A percentile compares a stretch with the other conserved stretches of the same genome.
Conservation (phyloP, 2,797 vertebrate species). For the Carduelis carduelis region DNA sequence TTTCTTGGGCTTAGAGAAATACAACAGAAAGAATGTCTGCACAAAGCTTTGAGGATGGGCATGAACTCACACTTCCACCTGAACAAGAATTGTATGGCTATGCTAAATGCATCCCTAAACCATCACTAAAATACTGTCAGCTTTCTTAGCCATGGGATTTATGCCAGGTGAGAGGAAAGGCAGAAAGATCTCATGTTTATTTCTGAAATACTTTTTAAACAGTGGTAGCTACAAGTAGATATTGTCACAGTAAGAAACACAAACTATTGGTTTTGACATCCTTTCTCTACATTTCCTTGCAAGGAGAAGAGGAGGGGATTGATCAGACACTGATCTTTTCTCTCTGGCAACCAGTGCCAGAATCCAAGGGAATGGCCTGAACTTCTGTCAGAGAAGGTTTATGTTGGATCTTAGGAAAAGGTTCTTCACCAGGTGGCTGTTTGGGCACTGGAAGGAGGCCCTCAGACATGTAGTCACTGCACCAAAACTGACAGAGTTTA, state of each 20-base stretch:
- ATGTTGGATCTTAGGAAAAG: background rate
- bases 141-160: background rate
- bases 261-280: background rate
- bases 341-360: background rate
- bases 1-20: background rate
- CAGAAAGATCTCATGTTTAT: background rate
- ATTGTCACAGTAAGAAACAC: background rate
- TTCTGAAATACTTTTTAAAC: background rate
- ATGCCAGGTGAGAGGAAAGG: background rate
- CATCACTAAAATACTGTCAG: background rate
- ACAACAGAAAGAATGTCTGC: background rate
- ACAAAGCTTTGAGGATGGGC: background rate
- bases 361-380: background rate
- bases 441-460: background rate
- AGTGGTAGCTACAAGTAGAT: background rate
- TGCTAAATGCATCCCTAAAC: background rate
- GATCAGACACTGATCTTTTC: background rate
- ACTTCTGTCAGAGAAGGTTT: background rate
- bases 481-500: background rate
- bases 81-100: background rate
- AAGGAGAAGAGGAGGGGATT: background rate
- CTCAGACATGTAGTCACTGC: background rate
- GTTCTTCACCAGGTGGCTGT: background rate
- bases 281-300: background rate
- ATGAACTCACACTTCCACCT: background rate